These are phyloP conservation scores for Choristoneura rosaceana DNA, from an alignment of 2,888 invertebrate species.

Conservation along the genomic window DNA sequence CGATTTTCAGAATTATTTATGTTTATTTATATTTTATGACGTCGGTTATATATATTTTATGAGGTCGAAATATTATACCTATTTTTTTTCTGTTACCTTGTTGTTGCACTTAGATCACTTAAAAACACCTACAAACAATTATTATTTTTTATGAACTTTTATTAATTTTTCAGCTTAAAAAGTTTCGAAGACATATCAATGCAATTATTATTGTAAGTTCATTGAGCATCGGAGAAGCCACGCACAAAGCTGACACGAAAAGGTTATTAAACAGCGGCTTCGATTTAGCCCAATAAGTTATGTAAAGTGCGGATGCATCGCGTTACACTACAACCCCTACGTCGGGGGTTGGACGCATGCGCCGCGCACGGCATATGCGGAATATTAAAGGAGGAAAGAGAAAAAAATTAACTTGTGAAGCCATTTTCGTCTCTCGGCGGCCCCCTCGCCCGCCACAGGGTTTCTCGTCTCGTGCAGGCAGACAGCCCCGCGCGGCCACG, in stretches of 20 bases:
- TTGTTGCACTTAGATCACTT: too few relatives aligned
- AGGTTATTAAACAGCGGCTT: constrained; percentile 82
- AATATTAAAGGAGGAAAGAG: constrained; percentile 86
- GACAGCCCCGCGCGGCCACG: constrained; percentile 74
- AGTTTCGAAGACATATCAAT: constrained; percentile 74
- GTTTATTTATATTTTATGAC: too few relatives aligned
- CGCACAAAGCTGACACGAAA: constrained; percentile 79
- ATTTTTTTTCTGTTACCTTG: too few relatives aligned
- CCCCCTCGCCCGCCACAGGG: constrained; percentile 78
- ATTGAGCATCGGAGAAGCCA: constrained; percentile 67
- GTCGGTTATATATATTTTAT: too few relatives aligned
- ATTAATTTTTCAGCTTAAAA: constrained; percentile 55
- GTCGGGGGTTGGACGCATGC: constrained; percentile 77
- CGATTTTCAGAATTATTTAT: too few relatives aligned
- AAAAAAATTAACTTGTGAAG: constrained; percentile 86
- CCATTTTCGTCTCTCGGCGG: constrained; percentile 83
- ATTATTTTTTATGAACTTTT: too few relatives aligned
- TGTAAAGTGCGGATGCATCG: constrained; percentile 84
- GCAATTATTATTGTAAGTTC: constrained; percentile 53
- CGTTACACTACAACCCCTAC: constrained; percentile 81
- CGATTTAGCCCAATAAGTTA: constrained; percentile 84
- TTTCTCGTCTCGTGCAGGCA: constrained; percentile 70
- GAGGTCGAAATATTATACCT: too few relatives aligned
- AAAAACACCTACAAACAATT: too few relatives aligned
- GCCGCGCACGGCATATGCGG: constrained; percentile 84